phyloP scores from a whole-genome alignment of 1,140 invertebrate species.

The Doryteuthis pealeii region DNA sequence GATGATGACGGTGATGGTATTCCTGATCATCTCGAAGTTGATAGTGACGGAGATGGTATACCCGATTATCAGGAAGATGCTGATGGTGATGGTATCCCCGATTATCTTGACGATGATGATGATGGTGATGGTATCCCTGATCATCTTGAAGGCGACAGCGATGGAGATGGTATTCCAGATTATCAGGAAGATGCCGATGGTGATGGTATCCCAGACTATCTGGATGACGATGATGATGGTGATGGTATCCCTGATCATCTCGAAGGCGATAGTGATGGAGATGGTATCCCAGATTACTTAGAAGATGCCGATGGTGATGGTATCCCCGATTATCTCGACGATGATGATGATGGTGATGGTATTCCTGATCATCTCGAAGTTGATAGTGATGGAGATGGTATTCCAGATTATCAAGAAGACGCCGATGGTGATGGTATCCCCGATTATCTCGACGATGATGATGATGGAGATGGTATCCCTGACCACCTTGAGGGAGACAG shows the following conservation, averaged over 20 bases:
- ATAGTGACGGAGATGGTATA: conserved; percentile 40
- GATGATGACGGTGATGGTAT: conserved; percentile 45
- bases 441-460: conserved; percentile 33
- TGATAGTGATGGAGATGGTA: conserved; percentile 38
- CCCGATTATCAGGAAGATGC: conserved; percentile 32
- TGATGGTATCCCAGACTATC: conserved; percentile 33
- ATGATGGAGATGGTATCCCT: conserved; percentile 29
- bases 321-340: conserved; percentile 32
- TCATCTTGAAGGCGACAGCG: conserved; percentile 41
- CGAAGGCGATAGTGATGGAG: conserved; percentile 39
- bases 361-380: conserved; percentile 46
- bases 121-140: conserved; percentile 37
- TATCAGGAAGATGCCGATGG: conserved; percentile 26
- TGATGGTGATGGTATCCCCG: conserved; percentile 42
- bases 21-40: conserved; percentile 38
- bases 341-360: conserved; percentile 46
- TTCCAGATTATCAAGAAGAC: conserved; percentile 35
- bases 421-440: conserved; percentile 44
- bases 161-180: conserved; percentile 54
- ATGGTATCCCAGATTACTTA: conserved; percentile 39
- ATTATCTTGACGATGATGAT: conserved; percentile 32
- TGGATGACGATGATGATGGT: conserved; percentile 34
- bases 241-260: conserved; percentile 43
- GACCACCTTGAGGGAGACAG: conserved; percentile 36
- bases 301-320: conserved; percentile 38